Evolutionary conservation across 2,113 vertebrate genomes (phyloP), one percentile per base, ranked within the genome.

Genomic region (Poeciliopsis occidentalis): DNA sequence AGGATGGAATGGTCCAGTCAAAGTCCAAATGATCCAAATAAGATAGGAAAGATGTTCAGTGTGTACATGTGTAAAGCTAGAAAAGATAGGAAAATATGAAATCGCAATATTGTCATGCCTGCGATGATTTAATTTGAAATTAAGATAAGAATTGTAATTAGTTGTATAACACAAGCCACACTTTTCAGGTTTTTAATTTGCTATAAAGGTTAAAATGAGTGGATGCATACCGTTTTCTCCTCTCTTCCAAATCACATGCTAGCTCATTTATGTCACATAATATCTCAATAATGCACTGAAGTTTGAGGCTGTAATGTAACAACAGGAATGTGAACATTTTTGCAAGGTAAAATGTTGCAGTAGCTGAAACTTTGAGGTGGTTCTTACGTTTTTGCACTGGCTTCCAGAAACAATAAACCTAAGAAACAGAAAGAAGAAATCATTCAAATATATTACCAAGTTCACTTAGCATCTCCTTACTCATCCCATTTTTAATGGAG

Each of bases 401-500:
- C 97, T 95, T 99, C 97, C 88, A 99, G 95, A 89, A 99, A 99
- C 93, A 99, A 93, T 89, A 99, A 96, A 86, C 98, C 98, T 99
- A 89, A 73, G 66, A 22, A 70, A 77, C 27, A 79, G 34, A 83
- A 51, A 22, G 1, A 10, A 60, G 41, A 22, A 60, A 31, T 82
- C 71, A 73, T 12, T 68, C 26, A 86, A 66, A 73, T 27, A 71
- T 22, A 34, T 67, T 29, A 64, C 24, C 44, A 68, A 32, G 63
- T 47, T 67, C 13, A 79, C 71, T 74, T 64, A 32, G 62, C 57
- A 67, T 57, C 39, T 54, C 57, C 47, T 75, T 27, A 62, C 70
- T 79, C 10, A 1, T 60, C 47, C 71, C 51, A 27, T 44, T 22
- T 29, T 71, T 61, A 10, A 69, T 47, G 30, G 13, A 62, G 30